Conservation (phyloP, 2,113 vertebrate genomes). For the Tragelaphus imberbis region DNA sequence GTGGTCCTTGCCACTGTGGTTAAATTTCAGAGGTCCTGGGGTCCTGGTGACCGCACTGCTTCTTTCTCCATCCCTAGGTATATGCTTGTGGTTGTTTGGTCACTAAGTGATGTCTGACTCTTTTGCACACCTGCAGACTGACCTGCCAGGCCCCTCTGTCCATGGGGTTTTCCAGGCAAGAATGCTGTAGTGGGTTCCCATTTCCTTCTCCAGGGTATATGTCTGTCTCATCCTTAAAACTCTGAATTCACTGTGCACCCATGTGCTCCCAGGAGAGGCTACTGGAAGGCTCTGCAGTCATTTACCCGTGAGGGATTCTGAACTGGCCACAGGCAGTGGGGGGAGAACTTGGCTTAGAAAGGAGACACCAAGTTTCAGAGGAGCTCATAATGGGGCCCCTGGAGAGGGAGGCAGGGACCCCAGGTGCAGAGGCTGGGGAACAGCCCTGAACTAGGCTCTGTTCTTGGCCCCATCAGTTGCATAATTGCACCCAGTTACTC, state of each 20-base stretch:
- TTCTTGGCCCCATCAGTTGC: neutral
- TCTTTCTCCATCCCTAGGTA: neutral
- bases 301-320: neutral
- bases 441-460: neutral
- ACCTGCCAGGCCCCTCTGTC: neutral
- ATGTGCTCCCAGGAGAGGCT: neutral
- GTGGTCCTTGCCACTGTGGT: neutral
- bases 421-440: neutral
- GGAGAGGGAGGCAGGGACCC: neutral
- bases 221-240: neutral
- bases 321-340: neutral
- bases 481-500: neutral
- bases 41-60: neutral
- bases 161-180: neutral
- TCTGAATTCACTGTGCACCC: neutral
- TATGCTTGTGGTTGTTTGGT: neutral
- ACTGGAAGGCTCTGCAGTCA: neutral
- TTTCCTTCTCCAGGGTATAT: neutral
- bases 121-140: neutral
- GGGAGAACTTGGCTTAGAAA: neutral
- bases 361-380: neutral
- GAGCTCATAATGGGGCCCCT: accelerated
- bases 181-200: neutral
- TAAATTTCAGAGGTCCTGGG: neutral
- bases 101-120: neutral